These are phyloP conservation scores for Ammodytes marinus DNA, from an alignment of 2,113 vertebrate species.

Conservation along the genomic window DNA sequence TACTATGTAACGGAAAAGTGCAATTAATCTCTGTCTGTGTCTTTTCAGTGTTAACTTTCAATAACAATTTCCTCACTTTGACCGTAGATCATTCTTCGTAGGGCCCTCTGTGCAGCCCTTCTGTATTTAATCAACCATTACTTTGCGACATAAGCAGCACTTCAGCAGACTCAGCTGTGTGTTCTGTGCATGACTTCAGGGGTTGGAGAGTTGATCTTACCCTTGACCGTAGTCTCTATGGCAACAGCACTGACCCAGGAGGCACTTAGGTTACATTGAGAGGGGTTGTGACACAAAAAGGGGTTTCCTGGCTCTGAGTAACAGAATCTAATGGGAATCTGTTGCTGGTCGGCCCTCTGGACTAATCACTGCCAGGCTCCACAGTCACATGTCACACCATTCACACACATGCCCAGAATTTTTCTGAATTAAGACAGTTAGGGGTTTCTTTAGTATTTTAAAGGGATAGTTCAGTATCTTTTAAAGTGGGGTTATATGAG, in stretches of 20 bases:
- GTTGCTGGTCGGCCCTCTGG: constrained; percentile 49
- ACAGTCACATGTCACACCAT: constrained; percentile 62
- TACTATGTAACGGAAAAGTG: too few relatives aligned
- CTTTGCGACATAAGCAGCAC: background rate
- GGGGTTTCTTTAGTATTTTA: constrained; percentile 6
- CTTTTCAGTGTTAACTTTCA: background rate
- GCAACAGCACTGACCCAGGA: constrained; percentile 65
- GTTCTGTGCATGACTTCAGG: constrained; percentile 28
- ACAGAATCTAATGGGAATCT: constrained; percentile 54
- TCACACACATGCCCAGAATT: constrained; percentile 53
- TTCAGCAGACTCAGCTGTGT: constrained; percentile 26
- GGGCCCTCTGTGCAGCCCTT: background rate
- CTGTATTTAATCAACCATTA: background rate
- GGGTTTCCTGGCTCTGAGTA: constrained; percentile 62
- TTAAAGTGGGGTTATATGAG: too few relatives aligned
- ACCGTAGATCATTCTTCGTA: background rate
- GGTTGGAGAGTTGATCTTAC: constrained; percentile 20
- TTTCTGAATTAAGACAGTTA: constrained; percentile 42
- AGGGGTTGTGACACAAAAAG: constrained; percentile 52
- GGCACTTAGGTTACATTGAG: constrained; percentile 53
- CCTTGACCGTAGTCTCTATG: constrained; percentile 55
- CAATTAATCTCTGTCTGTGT: background rate
- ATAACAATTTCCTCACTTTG: background rate
- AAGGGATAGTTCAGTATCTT: too few relatives aligned
- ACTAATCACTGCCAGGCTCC: constrained; percentile 52